Conservation (phyloP, 2,113 vertebrate genomes). For the Butorides virescens region DNA sequence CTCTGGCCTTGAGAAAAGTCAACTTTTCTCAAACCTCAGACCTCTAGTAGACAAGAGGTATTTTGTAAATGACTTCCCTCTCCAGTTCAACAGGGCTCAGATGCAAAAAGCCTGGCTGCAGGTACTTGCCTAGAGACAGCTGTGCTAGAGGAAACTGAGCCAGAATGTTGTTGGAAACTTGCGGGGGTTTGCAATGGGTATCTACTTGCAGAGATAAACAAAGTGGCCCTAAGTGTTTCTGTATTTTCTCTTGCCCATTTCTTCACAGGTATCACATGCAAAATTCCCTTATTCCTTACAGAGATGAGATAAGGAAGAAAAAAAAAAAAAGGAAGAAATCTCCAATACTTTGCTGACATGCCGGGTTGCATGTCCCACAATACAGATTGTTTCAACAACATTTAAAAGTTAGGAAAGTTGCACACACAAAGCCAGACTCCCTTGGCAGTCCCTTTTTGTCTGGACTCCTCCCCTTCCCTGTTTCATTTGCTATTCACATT, state of each 20-base stretch:
- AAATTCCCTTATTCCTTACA: background rate
- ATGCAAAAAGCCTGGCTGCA: background rate
- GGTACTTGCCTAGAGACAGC: background rate
- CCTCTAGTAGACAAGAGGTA: background rate
- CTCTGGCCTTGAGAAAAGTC: background rate
- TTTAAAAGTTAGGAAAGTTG: background rate
- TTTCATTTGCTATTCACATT: background rate
- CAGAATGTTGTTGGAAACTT: background rate
- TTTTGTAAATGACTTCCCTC: background rate
- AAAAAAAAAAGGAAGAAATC: background rate
- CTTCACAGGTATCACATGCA: background rate
- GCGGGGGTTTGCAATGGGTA: accelerated
- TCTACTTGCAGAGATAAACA: background rate
- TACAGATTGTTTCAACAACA: background rate
- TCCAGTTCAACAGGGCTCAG: background rate
- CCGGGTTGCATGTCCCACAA: background rate
- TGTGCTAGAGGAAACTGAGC: accelerated
- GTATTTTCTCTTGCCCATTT: background rate
- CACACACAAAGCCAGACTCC: background rate
- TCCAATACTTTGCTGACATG: background rate
- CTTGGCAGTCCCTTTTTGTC: background rate
- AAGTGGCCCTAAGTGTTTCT: background rate
- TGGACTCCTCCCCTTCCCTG: background rate
- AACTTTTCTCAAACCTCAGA: background rate
- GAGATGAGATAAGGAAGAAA: background rate